Evolutionary conservation across 2,888 invertebrate genomes (phyloP).

Genomic region (Xanthorhoe spadicearia): DNA sequence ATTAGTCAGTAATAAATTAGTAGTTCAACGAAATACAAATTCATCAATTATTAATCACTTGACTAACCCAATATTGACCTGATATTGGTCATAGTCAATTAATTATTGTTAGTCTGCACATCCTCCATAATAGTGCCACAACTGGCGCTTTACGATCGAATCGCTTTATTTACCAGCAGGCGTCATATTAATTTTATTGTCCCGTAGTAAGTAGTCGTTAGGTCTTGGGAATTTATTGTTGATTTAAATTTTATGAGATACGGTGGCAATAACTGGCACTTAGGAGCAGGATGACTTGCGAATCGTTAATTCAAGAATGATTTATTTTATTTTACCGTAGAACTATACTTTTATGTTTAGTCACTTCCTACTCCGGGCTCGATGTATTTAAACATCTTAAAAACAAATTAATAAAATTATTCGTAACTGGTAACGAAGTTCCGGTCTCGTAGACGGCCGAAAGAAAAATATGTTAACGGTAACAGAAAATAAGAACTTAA

Average conservation of each 20-base stretch:
- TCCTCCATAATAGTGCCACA: conserved; percentile 36
- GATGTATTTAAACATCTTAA: too few species aligned
- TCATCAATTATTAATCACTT: not conserved
- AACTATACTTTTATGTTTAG: not conserved
- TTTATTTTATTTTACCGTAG: conserved; percentile 12
- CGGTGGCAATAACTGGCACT: conserved; percentile 29
- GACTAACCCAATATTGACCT: not conserved
- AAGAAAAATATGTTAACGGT: too few species aligned
- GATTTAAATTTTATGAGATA: conserved; percentile 41
- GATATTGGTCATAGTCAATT: conserved; percentile 4
- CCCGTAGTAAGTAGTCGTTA: conserved; percentile 52
- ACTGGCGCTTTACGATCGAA: conserved; percentile 64
- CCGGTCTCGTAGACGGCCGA: too few species aligned
- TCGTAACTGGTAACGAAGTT: too few species aligned
- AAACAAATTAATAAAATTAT: too few species aligned
- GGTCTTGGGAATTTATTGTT: conserved; percentile 41
- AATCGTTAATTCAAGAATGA: conserved; percentile 20
- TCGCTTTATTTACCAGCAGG: conserved; percentile 73
- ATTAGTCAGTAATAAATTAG: not conserved
- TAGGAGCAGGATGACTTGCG: conserved; percentile 22
- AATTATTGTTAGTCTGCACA: conserved; percentile 2
- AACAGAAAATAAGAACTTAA: too few species aligned
- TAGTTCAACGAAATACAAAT: not conserved
- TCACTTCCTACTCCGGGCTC: too few species aligned
- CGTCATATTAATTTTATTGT: conserved; percentile 66